phyloP scores from a whole-genome alignment of 2,888 invertebrate genomes.

The Clanis bilineata region DNA sequence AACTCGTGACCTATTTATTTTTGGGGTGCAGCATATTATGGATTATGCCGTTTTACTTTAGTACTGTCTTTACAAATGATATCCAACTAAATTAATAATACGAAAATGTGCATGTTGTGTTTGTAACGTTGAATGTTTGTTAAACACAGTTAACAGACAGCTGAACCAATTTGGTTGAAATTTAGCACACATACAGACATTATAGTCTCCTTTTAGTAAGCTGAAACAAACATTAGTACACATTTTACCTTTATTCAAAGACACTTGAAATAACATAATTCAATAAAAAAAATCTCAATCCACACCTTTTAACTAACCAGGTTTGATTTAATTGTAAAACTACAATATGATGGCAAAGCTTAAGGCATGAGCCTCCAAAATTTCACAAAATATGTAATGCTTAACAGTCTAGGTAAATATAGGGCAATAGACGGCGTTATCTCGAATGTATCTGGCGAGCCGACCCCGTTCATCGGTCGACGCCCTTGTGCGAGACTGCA shows the following conservation, averaged over 20 bases:
- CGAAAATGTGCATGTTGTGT: too few relatives aligned
- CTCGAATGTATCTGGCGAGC: slow-evolving; percentile 36
- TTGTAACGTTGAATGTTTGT: too few relatives aligned
- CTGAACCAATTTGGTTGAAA: too few relatives aligned
- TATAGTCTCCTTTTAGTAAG: too few relatives aligned
- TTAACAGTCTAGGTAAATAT: slow-evolving; percentile 32
- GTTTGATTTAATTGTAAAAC: neutral
- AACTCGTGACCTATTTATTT: slow-evolving; percentile 5
- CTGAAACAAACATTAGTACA: too few relatives aligned
- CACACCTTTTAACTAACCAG: too few relatives aligned
- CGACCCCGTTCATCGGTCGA: slow-evolving; percentile 49
- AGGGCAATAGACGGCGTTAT: slow-evolving; percentile 40
- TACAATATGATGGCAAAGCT: too few relatives aligned
- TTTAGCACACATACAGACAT: too few relatives aligned
- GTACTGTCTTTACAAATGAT: neutral
- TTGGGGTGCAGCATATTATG: slow-evolving; percentile 7
- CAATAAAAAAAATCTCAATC: too few relatives aligned
- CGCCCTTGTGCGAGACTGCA: slow-evolving; percentile 45
- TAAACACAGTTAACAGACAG: too few relatives aligned
- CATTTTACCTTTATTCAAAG: too few relatives aligned
- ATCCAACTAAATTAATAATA: neutral
- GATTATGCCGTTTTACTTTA: neutral
- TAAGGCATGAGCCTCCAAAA: neutral
- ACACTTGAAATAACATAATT: too few relatives aligned
- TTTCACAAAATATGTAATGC: neutral